These are phyloP conservation scores for Cotesia congregata DNA, from an alignment of 2,888 invertebrate genomes.

Conservation along the genomic window DNA sequence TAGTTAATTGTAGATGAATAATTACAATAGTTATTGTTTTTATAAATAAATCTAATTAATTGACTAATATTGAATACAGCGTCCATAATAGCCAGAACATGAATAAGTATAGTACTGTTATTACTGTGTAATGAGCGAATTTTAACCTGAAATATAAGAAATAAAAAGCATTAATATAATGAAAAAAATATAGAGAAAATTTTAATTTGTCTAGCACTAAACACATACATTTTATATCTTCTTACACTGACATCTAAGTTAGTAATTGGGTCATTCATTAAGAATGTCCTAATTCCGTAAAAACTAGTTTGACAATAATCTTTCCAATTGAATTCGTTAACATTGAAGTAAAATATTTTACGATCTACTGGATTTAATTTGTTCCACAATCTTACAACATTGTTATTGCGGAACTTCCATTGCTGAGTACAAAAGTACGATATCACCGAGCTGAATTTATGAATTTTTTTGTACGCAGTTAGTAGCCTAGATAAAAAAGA, in stretches of 20 bases:
- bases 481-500: constrained; percentile 74
- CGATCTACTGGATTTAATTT: constrained; percentile 74
- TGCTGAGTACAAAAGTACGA: constrained; percentile 84
- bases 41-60: background rate
- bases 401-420: constrained; percentile 79
- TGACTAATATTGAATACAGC: background rate
- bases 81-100: constrained; percentile 46
- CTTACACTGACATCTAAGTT: constrained; percentile 76
- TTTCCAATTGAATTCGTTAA: constrained; percentile 81
- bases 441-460: constrained; percentile 79
- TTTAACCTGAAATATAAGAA: constrained; percentile 54
- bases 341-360: constrained; percentile 79
- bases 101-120: constrained; percentile 44
- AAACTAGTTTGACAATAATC: constrained; percentile 74
- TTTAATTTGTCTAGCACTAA: no score
- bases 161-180: constrained; percentile 46
- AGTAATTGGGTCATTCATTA: constrained; percentile 82
- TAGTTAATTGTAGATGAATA: background rate
- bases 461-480: constrained; percentile 80
- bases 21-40: background rate
- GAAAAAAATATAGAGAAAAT: no score
- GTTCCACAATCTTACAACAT: constrained; percentile 75
- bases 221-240: constrained; percentile 58
- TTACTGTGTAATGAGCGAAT: constrained; percentile 59
- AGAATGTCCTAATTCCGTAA: constrained; percentile 80